Evolutionary conservation across 1,140 invertebrate genomes (phyloP), one percentile per base, ranked within the genome.

Genomic region (Drosophila parabipectinata): DNA sequence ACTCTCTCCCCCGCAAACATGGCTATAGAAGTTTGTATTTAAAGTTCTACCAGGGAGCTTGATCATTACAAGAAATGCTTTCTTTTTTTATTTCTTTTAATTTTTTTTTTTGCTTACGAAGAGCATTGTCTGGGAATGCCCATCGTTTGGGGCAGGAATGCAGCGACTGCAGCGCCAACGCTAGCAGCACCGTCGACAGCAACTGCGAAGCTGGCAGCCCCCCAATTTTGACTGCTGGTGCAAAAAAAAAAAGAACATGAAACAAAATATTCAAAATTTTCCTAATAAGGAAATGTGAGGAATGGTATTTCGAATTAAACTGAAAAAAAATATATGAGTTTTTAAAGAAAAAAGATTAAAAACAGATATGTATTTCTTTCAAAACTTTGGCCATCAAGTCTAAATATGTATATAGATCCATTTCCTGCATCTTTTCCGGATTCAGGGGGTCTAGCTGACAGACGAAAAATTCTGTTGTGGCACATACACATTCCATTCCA

Each of bases 71-170:
- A 54, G 28, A 37, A 51, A 30, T 47, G 60, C 32, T 54, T 56
- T 66, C 32, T 45, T 37, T 48, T 18, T 41, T 18, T 9, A 26
- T 30, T 10, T 8, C 47, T 12, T 47, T 10, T 50, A 3, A 21
- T 47, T 7, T 14, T 9, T 58, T 12, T 51, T 50, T 21, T 34
- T 4, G 24, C 34, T 34, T 12, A 28, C 56, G 10, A 30, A 28
- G 34, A 74, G 76, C 52, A 80, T 81, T 72, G 82, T 85, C 82
- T 85, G 82, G 82, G 77, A 85, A 85, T 85, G 82, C 82, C 82
- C 77, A 79, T 32, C 61, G 72, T 62, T 72, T 67, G 50, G 54
- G 39, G 28, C 30, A 77, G 61, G 69, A 85, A 87, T 87, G 82
- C 64, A 79, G 69, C 58, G 51, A 30, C 59, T 39, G 30, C 47